Percentiles rank a stretch among this genome's conserved stretches.
These are phyloP conservation scores for Caenorhabditis brenneri DNA, from an alignment of 1,140 invertebrate genomes.

Conservation along the genomic window DNA sequence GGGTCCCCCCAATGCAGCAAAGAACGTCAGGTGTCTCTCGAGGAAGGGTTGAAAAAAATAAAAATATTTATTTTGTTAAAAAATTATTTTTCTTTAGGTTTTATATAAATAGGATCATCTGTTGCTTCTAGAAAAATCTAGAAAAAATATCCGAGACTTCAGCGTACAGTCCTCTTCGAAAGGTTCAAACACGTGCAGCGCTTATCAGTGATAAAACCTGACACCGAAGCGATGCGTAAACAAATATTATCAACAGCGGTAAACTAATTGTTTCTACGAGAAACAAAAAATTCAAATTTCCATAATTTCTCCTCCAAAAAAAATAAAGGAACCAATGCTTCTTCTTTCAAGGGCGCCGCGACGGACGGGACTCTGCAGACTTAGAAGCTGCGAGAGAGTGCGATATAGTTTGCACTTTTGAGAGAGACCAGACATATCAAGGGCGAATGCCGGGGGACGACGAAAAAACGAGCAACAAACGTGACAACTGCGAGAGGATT, in stretches of 20 bases:
- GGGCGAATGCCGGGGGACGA: neutral
- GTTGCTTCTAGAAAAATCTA: neutral
- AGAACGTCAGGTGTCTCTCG: neutral
- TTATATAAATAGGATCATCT: neutral
- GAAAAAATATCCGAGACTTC: neutral
- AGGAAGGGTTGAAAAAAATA: neutral
- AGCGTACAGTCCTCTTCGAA: too few species aligned
- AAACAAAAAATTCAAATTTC: too few species aligned
- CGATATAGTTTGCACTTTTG: neutral
- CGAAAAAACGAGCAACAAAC: conserved; percentile 40
- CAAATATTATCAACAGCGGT: too few species aligned
- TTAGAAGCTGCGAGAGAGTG: neutral
- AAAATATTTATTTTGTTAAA: conserved; percentile 3
- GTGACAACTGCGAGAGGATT: neutral
- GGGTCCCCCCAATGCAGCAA: neutral
- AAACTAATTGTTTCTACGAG: too few species aligned
- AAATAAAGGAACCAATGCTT: too few species aligned
- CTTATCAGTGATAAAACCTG: too few species aligned
- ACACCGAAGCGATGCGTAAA: too few species aligned
- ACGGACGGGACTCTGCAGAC: neutral
- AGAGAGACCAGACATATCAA: neutral
- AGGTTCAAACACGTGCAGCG: too few species aligned
- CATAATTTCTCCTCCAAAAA: too few species aligned
- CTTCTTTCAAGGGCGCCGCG: neutral
- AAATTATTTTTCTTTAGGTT: neutral